Conservation (phyloP, 2,113 vertebrate species). For the Leuciscus idus region DNA sequence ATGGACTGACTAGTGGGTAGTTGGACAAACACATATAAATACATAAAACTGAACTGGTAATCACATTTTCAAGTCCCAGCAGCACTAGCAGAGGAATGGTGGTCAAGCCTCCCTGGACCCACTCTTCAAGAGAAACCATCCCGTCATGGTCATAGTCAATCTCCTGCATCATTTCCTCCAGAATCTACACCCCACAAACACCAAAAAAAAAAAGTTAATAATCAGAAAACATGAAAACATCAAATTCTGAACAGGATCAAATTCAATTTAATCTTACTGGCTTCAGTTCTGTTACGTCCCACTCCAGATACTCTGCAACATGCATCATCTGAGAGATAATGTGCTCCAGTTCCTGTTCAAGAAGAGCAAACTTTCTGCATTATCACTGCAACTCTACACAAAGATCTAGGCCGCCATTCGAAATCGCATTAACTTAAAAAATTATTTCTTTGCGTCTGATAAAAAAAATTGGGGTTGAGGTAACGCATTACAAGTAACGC, state of each 20-base stretch:
- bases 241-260: not conserved
- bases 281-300: conserved; percentile 21
- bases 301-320: conserved; percentile 18
- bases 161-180: conserved; percentile 97
- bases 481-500: too few species aligned
- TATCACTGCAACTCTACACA: not conserved
- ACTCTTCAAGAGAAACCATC: conserved; percentile 90
- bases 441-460: too few species aligned
- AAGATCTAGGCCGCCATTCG: not conserved
- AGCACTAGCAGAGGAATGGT: conserved; percentile 93
- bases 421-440: too few species aligned
- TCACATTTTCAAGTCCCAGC: conserved; percentile 90
- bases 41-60: conserved; percentile 52
- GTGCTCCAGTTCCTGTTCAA: conserved; percentile 7
- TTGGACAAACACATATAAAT: not conserved
- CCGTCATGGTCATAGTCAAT: conserved; percentile 95
- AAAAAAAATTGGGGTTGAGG: too few species aligned
- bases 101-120: conserved; percentile 96
- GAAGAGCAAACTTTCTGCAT: not conserved
- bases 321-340: conserved; percentile 26
- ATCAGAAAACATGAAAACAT: not conserved
- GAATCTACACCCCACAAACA: conserved; percentile 77
- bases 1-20: too few species aligned
- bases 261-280: not conserved
- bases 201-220: conserved; percentile 5